Conservation (phyloP, 2,113 vertebrate genomes). For the Syngnathus scovelli region DNA sequence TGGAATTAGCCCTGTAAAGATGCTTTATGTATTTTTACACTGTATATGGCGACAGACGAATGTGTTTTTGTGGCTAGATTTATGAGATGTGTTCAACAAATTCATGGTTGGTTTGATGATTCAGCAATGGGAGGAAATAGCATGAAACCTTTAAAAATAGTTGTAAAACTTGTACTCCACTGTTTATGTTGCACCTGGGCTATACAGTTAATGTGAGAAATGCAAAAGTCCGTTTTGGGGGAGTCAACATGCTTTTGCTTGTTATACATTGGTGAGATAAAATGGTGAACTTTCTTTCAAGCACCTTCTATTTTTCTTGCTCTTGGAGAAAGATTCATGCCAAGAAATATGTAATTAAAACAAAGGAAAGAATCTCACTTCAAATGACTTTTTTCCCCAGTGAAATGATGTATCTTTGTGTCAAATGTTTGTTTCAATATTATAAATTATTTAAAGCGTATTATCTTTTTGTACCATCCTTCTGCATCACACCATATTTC, state of each 20-base stretch:
- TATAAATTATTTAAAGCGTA: too few relatives aligned
- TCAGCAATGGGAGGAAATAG: not conserved
- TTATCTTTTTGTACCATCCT: not conserved
- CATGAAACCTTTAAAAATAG: not conserved
- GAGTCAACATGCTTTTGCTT: conserved; percentile 19
- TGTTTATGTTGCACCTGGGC: conserved; percentile 10
- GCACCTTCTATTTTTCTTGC: conserved; percentile 62
- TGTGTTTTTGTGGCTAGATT: conserved; percentile 2
- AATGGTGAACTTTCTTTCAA: conserved; percentile 54
- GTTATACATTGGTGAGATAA: conserved; percentile 35
- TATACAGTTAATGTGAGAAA: not conserved
- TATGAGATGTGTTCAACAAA: conserved; percentile 5
- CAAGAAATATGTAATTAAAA: conserved; percentile 72
- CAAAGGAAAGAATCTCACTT: conserved; percentile 39
- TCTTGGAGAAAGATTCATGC: conserved; percentile 67
- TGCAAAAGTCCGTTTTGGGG: not conserved
- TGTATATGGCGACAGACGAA: not conserved
- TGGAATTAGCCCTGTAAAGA: conserved; percentile 16
- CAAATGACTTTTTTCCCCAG: not conserved
- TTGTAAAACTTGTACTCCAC: not conserved
- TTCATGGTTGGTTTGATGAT: not conserved
- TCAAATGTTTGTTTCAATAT: not conserved
- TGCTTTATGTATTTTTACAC: conserved; percentile 16
- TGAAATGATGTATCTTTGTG: not conserved
- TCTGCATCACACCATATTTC: not conserved